Evolutionary conservation across 2,888 invertebrate species (phyloP).

Genomic region (Gari tellinella): DNA sequence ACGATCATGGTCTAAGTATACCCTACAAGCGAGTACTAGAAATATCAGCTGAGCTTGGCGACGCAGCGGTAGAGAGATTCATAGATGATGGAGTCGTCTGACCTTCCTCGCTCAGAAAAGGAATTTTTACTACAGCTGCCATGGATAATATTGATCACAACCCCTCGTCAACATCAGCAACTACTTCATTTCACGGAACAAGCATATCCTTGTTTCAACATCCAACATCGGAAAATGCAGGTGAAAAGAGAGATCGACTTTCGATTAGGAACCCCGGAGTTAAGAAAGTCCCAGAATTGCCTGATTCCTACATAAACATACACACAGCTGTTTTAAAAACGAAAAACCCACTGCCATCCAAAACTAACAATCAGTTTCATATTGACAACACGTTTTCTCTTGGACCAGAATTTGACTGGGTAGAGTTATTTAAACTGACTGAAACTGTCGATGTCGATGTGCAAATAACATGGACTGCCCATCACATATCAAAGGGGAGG

Average conservation of each 20-base stretch:
- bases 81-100: conserved; percentile 49
- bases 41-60: conserved; percentile 58
- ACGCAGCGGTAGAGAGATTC: conserved; percentile 44
- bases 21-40: conserved; percentile 66
- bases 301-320: conserved; percentile 7
- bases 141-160: conserved; percentile 69
- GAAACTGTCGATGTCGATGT: not conserved
- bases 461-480: conserved; percentile 6
- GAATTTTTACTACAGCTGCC: conserved; percentile 62
- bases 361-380: not conserved
- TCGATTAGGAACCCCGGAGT: conserved; percentile 5
- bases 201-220: too few relatives aligned
- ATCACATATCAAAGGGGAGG: conserved; percentile 1
- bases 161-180: conserved; percentile 50
- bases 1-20: conserved; percentile 16
- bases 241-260: conserved; percentile 19
- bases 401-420: not conserved
- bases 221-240: conserved; percentile 15
- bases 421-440: not conserved
- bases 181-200: conserved; percentile 37
- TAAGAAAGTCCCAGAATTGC: conserved; percentile 20
- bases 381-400: not conserved
- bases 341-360: conserved; percentile 1
- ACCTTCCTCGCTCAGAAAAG: conserved; percentile 46
- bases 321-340: conserved; percentile 3